Percentiles rank a stretch among this genome's conserved stretches.
Evolutionary conservation across 2,797 vertebrate genomes (phyloP).

Genomic region (Otolemur crassicaudatus): DNA sequence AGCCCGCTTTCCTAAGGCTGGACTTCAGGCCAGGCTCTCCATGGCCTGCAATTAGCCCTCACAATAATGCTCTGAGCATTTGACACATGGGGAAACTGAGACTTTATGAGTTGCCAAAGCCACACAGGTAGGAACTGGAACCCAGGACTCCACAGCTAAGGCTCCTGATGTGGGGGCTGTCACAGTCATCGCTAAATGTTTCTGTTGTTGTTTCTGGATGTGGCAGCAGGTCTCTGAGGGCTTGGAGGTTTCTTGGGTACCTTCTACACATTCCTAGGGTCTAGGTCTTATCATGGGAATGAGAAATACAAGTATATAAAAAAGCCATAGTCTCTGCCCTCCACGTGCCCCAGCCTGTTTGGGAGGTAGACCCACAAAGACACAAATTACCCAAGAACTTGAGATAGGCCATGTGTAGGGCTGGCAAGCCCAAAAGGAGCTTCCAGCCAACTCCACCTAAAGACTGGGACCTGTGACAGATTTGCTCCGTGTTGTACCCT

Average conservation of each 20-base stretch:
- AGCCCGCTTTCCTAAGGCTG: background rate
- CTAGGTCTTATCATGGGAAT: background rate
- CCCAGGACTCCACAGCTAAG: background rate
- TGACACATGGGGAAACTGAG: background rate
- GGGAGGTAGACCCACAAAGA: background rate
- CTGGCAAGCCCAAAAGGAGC: background rate
- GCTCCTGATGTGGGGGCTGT: too few relatives aligned
- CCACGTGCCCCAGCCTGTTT: background rate
- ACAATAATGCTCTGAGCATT: background rate
- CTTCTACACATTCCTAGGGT: background rate
- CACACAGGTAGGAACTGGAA: background rate
- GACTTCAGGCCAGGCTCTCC: background rate
- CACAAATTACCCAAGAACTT: background rate
- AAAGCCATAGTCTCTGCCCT: background rate
- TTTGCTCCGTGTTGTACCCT: background rate
- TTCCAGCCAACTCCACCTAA: background rate
- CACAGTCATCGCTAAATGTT: background rate
- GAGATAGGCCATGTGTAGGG: background rate
- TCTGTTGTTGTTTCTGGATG: background rate
- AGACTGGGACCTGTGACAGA: background rate
- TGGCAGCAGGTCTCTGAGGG: background rate
- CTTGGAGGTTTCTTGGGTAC: background rate
- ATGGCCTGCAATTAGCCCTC: fast-evolving
- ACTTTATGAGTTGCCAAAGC: too few relatives aligned
- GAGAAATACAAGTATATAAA: background rate